Evolutionary conservation across 2,888 invertebrate genomes (phyloP), one percentile per base, ranked within the genome.

Genomic region (Epinotia nisella): DNA sequence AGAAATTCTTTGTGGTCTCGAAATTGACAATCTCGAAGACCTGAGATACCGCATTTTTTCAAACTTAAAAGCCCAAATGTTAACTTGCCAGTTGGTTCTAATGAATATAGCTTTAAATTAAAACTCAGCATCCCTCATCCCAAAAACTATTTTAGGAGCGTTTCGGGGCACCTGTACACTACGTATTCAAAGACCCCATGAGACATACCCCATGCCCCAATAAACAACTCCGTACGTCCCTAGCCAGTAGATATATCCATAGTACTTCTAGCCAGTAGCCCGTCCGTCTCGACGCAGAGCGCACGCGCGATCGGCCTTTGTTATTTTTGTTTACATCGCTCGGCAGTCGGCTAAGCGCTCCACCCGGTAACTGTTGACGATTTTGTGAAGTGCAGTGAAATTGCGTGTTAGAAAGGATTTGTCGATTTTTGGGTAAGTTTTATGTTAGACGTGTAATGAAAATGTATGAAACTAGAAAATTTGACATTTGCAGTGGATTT

Each of bases 281-380:
- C 75, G 79, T 41, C 75, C 74, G 76, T 75, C 78, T 81, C 78
- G 74, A 39, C 59, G 62, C 75, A 76, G 76, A 75, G 81, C 87
- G 87, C 87, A 84, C 83, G 87, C 84, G 86, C 78, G 75, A 51
- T 10, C 61, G 9, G 61, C 56, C 29, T 61, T 35, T 13, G 45
- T 53, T 41, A 60, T 35, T 21, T 61, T 39, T 13, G 49, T 55
- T 49, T 64, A 61, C 70, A 75, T 76, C 78, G 82, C 81, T 76
- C 78, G 82, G 80, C 67, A 65, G 39, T 65, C 62, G 24, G 24
- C 45, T 29, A 29, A 55, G 19, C 56, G 17, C 58, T 59, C 10
- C 51, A 11, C 60, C 21, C 51, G 61, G n/a, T 59, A 53, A 5
- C 51, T 45, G 10, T 15, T 29, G 21, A 21, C 1, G 35, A 45